These are phyloP conservation scores for Tyria jacobaeae DNA, from an alignment of 2,888 invertebrate species.

Conservation along the genomic window DNA sequence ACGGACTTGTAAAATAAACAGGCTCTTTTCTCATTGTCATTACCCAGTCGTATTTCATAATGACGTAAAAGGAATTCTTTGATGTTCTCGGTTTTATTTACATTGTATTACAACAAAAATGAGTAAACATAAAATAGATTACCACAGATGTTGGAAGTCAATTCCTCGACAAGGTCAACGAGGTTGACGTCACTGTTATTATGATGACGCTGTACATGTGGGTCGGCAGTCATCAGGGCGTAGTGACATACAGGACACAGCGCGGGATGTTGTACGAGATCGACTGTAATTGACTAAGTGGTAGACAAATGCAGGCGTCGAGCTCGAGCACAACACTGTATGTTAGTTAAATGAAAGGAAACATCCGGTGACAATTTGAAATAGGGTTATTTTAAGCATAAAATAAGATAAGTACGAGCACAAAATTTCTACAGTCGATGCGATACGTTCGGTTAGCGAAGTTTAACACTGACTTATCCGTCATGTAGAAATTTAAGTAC, in stretches of 20 bases:
- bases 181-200: constrained; percentile 74
- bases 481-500: constrained; percentile 2
- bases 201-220: constrained; percentile 75
- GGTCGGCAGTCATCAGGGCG: constrained; percentile 50
- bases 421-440: constrained; percentile 4
- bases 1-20: neutral
- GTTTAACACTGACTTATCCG: constrained; percentile 8
- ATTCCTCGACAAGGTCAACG: constrained; percentile 74
- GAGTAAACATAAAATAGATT: constrained; percentile 69
- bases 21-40: neutral
- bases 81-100: neutral
- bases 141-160: constrained; percentile 62
- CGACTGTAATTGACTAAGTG: constrained; percentile 76
- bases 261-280: constrained; percentile 56
- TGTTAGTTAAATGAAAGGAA: constrained; percentile 52
- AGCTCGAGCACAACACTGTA: constrained; percentile 32
- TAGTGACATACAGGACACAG: constrained; percentile 33
- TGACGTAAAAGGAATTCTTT: neutral
- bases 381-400: constrained; percentile 39
- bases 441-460: constrained; percentile 15
- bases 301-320: constrained; percentile 46
- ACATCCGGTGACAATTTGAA: constrained; percentile 65
- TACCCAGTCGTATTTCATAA: neutral
- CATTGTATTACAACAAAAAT: constrained; percentile 9
- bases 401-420: constrained; percentile 18